Evolutionary conservation across 2,888 invertebrate genomes (phyloP).

Genomic region (Caenorhabditis sinica): DNA sequence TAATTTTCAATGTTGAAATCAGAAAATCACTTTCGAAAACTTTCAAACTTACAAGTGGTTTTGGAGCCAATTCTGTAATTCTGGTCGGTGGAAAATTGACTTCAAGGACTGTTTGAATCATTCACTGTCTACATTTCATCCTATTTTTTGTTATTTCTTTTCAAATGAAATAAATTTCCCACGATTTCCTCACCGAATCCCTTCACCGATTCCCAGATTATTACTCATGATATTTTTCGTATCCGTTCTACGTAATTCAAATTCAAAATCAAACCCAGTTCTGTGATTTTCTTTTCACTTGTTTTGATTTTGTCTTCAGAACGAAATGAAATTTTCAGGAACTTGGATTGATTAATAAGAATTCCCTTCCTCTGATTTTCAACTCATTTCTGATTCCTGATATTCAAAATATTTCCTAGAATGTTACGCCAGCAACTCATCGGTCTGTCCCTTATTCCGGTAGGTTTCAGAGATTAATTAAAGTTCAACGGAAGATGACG

Average conservation of each 20-base stretch:
- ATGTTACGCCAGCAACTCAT: slow-evolving; percentile 37
- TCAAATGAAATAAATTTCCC: too few relatives aligned
- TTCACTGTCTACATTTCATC: too few relatives aligned
- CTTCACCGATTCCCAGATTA: too few relatives aligned
- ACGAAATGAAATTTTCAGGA: too few relatives aligned
- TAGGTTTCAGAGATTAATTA: slow-evolving; percentile 4
- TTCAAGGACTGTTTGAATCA: background rate
- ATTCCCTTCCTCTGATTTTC: background rate
- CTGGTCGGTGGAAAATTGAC: background rate
- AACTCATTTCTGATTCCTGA: slow-evolving; percentile 1
- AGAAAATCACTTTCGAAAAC: background rate
- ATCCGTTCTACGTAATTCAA: too few relatives aligned
- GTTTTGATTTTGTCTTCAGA: background rate
- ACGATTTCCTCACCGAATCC: too few relatives aligned
- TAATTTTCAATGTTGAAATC: slow-evolving; percentile 36
- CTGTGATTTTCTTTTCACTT: background rate
- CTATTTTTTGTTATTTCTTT: too few relatives aligned
- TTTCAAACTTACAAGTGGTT: background rate
- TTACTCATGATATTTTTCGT: too few relatives aligned
- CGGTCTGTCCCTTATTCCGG: slow-evolving; percentile 30
- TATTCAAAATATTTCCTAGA: background rate
- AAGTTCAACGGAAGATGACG: background rate
- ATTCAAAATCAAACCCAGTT: too few relatives aligned
- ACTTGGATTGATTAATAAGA: slow-evolving; percentile 14
- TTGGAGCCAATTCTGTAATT: slow-evolving; percentile 7